Base-by-base conservation (phyloP, 2,797 vertebrate genomes). In the Vultur gryphus region DNA sequence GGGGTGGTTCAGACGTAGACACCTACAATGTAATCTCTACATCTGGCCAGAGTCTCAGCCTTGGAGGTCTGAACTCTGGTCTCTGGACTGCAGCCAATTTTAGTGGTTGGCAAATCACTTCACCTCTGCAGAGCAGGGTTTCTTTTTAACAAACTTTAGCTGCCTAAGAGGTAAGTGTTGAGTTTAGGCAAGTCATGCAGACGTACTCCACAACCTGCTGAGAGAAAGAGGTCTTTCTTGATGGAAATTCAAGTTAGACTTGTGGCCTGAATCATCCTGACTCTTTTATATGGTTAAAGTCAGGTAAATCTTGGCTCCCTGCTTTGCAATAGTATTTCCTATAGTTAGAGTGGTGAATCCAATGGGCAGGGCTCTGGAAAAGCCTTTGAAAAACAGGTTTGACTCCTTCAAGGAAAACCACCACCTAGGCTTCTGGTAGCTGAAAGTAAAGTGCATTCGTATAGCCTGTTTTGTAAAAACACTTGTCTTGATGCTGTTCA, bases 361-460 rank as follows among this genome's bases (percentile, higher is more conserved):
- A 81, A 29, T 46, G 37, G 92, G 89, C 48, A 86, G 71, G 90
- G 87, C 75, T 85, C 64, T 71, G 44, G 37, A 85, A 92, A 91
- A 93, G 29, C n/a, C 46, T 91, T 94, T 91, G 92, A 91, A 96
- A 87, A 97, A 95, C 96, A 96, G 87, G 95, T 93, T 92, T 94
- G 82, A 61, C 87, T 91, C 71, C 96, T 91, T 78, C 82, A 92
- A 80, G 64, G 37, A 93, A 94, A 96, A 91, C 41, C 89, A 92
- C 78, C 31, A 64, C 59, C n/a, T 41, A 84, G 16, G 18, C 23
- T 92, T 80, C 71, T 52, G 33, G 92, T 67, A 81, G 71, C 71
- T 71, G 52, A 94, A 89, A 67, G 39, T 52, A 37, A 91, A 89
- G 59, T 48, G 52, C 67, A 93, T 29, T 73, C 4, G 2, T 80